Evolutionary conservation across 2,797 vertebrate species (phyloP).

Genomic region (Todus mexicanus): DNA sequence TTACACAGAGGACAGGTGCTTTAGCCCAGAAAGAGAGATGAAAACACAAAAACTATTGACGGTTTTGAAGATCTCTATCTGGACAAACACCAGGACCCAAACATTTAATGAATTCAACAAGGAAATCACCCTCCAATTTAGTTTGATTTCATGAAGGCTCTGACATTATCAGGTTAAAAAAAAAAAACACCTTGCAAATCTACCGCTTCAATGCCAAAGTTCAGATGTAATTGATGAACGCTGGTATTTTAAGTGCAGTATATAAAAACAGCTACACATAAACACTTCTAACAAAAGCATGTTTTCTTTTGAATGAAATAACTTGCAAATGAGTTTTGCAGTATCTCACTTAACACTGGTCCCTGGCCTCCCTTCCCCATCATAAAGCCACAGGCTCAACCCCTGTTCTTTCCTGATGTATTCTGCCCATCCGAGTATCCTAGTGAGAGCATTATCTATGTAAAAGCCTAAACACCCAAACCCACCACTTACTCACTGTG

Average conservation of each 20-base stretch:
- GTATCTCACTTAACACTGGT: too few species aligned
- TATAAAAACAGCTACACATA: not conserved
- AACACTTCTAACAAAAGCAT: not conserved
- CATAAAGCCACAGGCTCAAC: not conserved
- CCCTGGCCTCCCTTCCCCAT: not conserved
- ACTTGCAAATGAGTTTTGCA: too few species aligned
- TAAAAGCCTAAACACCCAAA: not conserved
- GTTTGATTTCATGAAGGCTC: not conserved
- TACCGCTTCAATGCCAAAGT: not conserved
- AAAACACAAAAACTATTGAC: not conserved
- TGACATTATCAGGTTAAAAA: not conserved
- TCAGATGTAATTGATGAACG: not conserved
- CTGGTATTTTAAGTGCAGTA: not conserved
- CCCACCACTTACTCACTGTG: not conserved
- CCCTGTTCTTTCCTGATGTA: not conserved
- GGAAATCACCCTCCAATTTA: not conserved
- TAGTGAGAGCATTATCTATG: fast-evolving
- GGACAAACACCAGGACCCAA: not conserved
- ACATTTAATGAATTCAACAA: not conserved
- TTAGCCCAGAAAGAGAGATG: not conserved
- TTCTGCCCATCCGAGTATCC: not conserved
- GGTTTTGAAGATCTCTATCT: not conserved
- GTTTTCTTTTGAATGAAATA: not conserved
- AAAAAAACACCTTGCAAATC: not conserved
- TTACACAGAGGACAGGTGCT: not conserved